Percentiles rank a stretch among this genome's conserved stretches.
These are phyloP conservation scores for Philotrypesis tridentata DNA, from an alignment of 1,140 invertebrate species.

Conservation along the genomic window DNA sequence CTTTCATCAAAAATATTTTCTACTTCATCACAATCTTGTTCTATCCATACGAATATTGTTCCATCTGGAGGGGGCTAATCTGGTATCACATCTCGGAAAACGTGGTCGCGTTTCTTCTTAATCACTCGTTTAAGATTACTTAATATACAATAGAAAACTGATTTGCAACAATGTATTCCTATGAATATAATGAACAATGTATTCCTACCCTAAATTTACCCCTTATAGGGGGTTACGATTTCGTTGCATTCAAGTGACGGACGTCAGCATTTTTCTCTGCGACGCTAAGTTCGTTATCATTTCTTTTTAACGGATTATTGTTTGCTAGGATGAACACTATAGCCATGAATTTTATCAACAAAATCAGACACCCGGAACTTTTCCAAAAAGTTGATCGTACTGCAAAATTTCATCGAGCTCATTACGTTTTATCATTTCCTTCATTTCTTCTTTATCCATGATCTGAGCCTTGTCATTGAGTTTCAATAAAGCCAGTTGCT, in stretches of 20 bases:
- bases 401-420: conserved; percentile 87
- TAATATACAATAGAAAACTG: too few species aligned
- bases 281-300: too few species aligned
- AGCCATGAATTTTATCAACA: too few species aligned
- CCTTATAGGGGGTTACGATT: too few species aligned
- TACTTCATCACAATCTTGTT: conserved; percentile 67
- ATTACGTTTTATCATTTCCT: conserved; percentile 85
- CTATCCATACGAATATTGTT: conserved; percentile 86
- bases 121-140: conserved; percentile 87
- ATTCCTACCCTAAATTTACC: too few species aligned
- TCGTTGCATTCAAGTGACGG: too few species aligned
- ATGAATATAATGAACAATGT: conserved; percentile 97
- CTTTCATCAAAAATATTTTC: conserved; percentile 79
- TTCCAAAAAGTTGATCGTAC: conserved; percentile 91
- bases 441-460: conserved; percentile 95
- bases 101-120: conserved; percentile 80
- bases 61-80: conserved; percentile 95
- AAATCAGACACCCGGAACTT: too few species aligned
- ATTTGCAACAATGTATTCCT: conserved; percentile 88
- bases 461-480: conserved; percentile 82
- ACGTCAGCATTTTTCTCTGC: too few species aligned
- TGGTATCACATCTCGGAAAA: conserved; percentile 89
- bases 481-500: conserved; percentile 79
- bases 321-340: background rate
- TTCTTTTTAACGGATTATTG: conserved; percentile 81